Conservation (phyloP, 2,113 vertebrate species). For the Prionailurus viverrinus region DNA sequence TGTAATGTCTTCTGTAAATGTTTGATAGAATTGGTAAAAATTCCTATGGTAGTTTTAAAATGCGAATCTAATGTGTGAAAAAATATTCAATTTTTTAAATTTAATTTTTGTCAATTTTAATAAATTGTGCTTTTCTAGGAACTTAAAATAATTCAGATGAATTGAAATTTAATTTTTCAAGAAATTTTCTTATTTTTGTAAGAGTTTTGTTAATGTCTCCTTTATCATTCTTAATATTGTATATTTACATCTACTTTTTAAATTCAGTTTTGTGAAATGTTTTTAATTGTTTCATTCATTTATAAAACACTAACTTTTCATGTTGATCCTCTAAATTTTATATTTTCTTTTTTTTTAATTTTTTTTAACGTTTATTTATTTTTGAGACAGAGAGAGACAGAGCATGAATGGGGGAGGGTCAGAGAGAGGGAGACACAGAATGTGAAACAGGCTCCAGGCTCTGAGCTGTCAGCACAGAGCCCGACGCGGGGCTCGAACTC, state of each 20-base stretch:
- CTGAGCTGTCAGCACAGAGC: too few relatives aligned
- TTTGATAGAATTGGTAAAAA: not conserved
- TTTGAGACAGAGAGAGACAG: not conserved
- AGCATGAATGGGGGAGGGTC: not conserved
- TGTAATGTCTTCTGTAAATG: not conserved
- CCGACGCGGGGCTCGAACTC: too few relatives aligned
- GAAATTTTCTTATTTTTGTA: not conserved
- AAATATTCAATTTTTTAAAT: not conserved
- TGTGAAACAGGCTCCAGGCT: too few relatives aligned
- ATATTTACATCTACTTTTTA: not conserved
- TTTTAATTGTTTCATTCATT: not conserved
- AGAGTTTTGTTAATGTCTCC: not conserved
- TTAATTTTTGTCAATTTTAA: not conserved
- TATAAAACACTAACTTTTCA: not conserved
- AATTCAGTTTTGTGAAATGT: not conserved
- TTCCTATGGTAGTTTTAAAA: not conserved
- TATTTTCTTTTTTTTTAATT: not conserved
- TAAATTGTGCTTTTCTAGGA: not conserved
- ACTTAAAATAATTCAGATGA: conserved; percentile 1
- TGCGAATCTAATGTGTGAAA: not conserved
- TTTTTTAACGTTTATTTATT: not conserved
- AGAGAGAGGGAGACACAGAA: too few relatives aligned
- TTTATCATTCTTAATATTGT: not conserved
- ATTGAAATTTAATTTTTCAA: not conserved
- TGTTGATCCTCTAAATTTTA: not conserved